phyloP scores from a whole-genome alignment of 2,797 vertebrate genomes.

The Tenualosa ilisha region DNA sequence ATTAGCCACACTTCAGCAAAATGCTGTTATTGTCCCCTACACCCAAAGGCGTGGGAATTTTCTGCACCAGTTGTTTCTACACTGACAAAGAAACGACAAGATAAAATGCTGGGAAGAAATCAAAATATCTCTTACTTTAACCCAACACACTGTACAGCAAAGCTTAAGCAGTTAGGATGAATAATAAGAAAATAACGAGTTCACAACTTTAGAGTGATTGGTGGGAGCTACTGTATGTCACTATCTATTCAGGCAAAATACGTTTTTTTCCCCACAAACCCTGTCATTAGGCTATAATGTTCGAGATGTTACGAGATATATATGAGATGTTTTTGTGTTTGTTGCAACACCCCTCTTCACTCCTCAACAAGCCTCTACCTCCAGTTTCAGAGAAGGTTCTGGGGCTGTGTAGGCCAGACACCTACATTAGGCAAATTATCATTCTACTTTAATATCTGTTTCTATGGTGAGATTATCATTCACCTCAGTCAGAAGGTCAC shows the following conservation, averaged over 20 bases:
- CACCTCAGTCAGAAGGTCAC: background rate
- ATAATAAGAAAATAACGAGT: background rate
- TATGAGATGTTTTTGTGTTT: background rate
- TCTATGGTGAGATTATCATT: background rate
- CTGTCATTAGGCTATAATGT: too few species aligned
- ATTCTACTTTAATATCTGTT: background rate
- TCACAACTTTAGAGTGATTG: background rate
- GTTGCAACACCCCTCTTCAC: background rate
- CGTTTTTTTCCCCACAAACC: too few species aligned
- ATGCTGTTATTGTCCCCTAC: conserved; percentile 17
- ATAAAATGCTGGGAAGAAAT: background rate
- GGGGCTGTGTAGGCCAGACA: background rate
- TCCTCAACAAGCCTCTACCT: background rate
- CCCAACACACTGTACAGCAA: background rate
- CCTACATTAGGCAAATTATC: background rate
- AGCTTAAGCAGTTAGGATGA: background rate
- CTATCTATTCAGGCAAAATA: background rate
- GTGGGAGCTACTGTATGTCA: background rate
- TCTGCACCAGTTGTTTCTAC: background rate
- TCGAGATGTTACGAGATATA: too few species aligned
- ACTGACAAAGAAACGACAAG: background rate
- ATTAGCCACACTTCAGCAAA: background rate
- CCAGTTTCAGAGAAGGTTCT: background rate
- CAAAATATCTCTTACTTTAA: background rate
- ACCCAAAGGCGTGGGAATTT: conserved; percentile 10